Evolutionary conservation across 2,797 vertebrate genomes (phyloP).

Genomic region (Crenuchus spilurus): DNA sequence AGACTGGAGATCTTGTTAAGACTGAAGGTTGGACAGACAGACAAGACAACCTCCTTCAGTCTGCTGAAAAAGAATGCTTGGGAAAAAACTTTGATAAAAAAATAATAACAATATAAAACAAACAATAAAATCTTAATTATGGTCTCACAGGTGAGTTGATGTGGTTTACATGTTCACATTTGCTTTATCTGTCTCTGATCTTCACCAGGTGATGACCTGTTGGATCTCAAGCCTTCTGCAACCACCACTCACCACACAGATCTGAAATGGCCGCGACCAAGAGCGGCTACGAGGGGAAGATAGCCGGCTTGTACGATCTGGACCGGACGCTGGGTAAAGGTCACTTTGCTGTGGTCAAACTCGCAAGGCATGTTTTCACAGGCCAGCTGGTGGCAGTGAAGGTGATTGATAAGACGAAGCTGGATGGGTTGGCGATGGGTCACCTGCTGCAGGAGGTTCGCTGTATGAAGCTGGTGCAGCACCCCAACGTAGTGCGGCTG

Average conservation of each 20-base stretch:
- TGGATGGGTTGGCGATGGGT: slow-evolving; percentile 79
- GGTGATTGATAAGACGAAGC: slow-evolving; percentile 90
- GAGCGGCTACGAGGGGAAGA: slow-evolving; percentile 70
- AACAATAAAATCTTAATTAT: too few relatives aligned
- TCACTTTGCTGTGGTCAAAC: slow-evolving; percentile 87
- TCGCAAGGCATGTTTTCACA: slow-evolving; percentile 84
- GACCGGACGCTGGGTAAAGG: slow-evolving; percentile 87
- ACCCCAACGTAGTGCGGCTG: slow-evolving; percentile 89
- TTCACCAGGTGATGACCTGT: slow-evolving; percentile 50
- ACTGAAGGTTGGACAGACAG: too few relatives aligned
- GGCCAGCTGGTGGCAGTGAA: slow-evolving; percentile 89
- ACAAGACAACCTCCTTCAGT: too few relatives aligned
- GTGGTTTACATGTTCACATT: background rate
- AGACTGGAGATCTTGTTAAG: too few relatives aligned
- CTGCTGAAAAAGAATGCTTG: too few relatives aligned
- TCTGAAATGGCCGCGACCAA: slow-evolving; percentile 64
- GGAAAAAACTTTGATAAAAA: too few relatives aligned
- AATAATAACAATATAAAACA: too few relatives aligned
- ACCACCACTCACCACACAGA: background rate
- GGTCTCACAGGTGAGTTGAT: too few relatives aligned
- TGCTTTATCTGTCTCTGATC: background rate
- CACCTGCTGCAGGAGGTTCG: slow-evolving; percentile 89
- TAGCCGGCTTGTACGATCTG: slow-evolving; percentile 85
- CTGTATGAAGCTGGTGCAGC: slow-evolving; percentile 89
- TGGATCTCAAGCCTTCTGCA: slow-evolving; percentile 33